Base-by-base conservation (phyloP, 2,113 vertebrate genomes). In the Promerops cafer region DNA sequence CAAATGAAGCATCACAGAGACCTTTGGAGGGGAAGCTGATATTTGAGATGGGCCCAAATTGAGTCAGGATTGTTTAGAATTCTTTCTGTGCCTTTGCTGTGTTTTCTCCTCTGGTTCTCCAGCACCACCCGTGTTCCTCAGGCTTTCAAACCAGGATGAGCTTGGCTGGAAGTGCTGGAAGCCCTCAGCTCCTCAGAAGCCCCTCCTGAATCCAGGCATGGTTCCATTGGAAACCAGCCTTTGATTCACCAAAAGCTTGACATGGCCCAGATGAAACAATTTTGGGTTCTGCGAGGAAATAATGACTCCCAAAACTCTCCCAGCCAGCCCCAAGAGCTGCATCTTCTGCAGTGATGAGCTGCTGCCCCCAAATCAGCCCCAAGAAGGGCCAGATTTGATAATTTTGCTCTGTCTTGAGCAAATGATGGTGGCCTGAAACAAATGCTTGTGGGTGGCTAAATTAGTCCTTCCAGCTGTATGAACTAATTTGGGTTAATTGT, bases 401-500 rank as follows among this genome's bases (percentile, higher is more conserved):
- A 11, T 49, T 93, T 83, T 68, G 14, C 83, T 87, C 80, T 11
- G 33, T 91, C 89, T 68, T 89, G 77, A 92, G 57, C 81, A 33
- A 91, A 57, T 26, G n/a, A 31, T 64, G 40, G 83, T 45, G 64
- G 89, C 89, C 86, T 68, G 56, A 64, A 89, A 87, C 52, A 87
- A 94, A 89, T 64, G 45, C 30, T 93, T 92, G 79, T 65, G 86
- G 89, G 79, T 89, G 60, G n/a, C 16, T 95, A 49, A 87, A 94
- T 91, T 65, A 71, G 53, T 56, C 84, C 86, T 91, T 72, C 49
- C 61, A 82, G 45, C 71, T 27, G 19, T 11, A 31, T n/a, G 31
- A 87, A 39, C 14, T 64, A 87, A 91, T 92, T 94, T 74, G 75
- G 66, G 63, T 45, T 94, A 92, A 95, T 92, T 94, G 56, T 91